These are phyloP conservation scores for Leptinotarsa defecta DNA, from an alignment of 1,140 invertebrate species.

Conservation along the genomic window DNA sequence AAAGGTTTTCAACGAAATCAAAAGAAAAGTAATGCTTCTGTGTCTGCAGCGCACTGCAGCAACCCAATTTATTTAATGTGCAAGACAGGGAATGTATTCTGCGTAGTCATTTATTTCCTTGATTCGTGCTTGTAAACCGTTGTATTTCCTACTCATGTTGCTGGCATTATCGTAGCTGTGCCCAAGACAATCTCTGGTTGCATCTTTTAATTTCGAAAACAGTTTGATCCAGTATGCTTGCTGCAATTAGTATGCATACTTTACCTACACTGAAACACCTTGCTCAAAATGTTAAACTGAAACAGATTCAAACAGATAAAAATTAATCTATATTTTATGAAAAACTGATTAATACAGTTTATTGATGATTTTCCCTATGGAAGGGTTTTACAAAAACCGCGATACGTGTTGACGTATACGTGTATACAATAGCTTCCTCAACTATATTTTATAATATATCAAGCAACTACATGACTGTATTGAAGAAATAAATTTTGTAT, in stretches of 20 bases:
- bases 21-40: neutral
- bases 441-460: too few species aligned
- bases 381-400: too few species aligned
- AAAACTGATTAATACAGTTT: too few species aligned
- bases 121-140: neutral
- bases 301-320: too few species aligned
- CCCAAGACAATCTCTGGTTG: conserved; percentile 41
- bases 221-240: conserved; percentile 2
- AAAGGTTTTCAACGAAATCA: neutral
- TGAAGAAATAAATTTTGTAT: too few species aligned
- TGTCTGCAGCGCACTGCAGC: conserved; percentile 15
- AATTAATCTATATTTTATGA: too few species aligned
- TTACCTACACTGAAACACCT: too few species aligned
- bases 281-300: too few species aligned
- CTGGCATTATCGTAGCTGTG: conserved; percentile 55
- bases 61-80: conserved; percentile 51
- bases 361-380: too few species aligned
- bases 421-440: too few species aligned
- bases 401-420: too few species aligned
- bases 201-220: neutral
- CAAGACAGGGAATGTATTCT: conserved; percentile 35
- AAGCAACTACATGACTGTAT: too few species aligned
- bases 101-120: neutral
- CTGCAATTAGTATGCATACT: neutral
- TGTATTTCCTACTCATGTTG: neutral